Evolutionary conservation across 2,888 invertebrate genomes (phyloP).

Genomic region (Serripes groenlandicus): DNA sequence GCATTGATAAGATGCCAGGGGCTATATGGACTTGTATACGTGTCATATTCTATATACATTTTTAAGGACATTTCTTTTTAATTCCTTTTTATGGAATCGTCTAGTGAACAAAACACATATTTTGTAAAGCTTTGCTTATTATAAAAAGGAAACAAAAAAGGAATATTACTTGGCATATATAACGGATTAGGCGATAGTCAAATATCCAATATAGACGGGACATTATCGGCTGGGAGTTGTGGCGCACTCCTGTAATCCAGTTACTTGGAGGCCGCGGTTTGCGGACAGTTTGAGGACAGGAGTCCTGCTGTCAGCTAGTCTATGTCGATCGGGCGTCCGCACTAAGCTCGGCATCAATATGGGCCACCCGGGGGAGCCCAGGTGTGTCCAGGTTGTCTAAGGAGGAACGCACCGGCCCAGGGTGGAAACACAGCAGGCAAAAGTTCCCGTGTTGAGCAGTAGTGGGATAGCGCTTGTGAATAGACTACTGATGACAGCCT

Average conservation of each 20-base stretch:
- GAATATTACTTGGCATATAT: no score
- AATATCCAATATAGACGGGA: not conserved
- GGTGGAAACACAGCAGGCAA: constrained; percentile 22
- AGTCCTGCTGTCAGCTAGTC: constrained; percentile 8
- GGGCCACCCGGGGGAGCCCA: constrained; percentile 16
- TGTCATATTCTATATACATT: not conserved
- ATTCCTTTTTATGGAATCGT: no score
- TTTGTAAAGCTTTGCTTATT: no score
- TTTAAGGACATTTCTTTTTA: no score
- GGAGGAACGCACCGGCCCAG: constrained; percentile 23
- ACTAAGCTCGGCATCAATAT: constrained; percentile 24
- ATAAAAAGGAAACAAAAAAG: not conserved
- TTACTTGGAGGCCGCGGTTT: constrained; percentile 13
- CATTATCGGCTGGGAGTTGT: constrained; percentile 7
- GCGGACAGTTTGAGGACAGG: constrained; percentile 77
- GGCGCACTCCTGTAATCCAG: constrained; percentile 18
- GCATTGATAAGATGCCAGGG: not conserved
- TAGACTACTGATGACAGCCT: constrained; percentile 14
- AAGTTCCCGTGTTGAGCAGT: constrained; percentile 22
- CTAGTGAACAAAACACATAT: no score
- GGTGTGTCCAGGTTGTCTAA: constrained; percentile 18
- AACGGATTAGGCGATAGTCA: no score
- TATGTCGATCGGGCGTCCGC: constrained; percentile 24
- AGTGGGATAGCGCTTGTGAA: constrained; percentile 24
- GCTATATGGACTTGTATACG: not conserved